Conservation (phyloP, 2,113 vertebrate species). For the Hippolais icterina region DNA sequence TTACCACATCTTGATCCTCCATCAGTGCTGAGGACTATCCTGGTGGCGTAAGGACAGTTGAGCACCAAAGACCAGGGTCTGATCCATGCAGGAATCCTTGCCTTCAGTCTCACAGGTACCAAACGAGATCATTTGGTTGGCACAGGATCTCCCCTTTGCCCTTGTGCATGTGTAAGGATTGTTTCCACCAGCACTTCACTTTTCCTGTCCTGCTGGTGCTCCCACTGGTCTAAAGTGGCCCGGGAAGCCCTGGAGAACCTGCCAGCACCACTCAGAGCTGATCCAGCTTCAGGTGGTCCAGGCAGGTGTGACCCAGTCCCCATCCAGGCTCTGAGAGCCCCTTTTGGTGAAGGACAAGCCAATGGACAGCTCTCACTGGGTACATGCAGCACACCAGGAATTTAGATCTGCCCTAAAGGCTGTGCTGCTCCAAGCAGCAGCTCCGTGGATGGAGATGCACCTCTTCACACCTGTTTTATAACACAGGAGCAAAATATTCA, state of each 20-base stretch:
- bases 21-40: neutral
- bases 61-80: neutral
- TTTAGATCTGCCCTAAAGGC: neutral
- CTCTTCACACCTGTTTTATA: constrained; percentile 53
- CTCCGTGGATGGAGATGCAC: neutral
- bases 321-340: neutral
- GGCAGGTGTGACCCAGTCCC: neutral
- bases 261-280: accelerated
- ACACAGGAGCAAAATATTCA: constrained; percentile 18
- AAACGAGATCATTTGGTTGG: neutral
- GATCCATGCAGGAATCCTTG: neutral
- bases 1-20: neutral
- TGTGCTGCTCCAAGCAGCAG: neutral
- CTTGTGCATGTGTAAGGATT: neutral
- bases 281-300: neutral
- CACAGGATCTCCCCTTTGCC: neutral
- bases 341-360: neutral
- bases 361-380: neutral
- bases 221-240: neutral
- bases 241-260: neutral
- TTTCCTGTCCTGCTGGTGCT: neutral
- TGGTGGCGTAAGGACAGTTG: neutral
- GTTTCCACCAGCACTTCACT: neutral
- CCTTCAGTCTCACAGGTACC: neutral
- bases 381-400: neutral